Evolutionary conservation across 2,888 invertebrate genomes (phyloP).

Genomic region (Anticlea derivata): DNA sequence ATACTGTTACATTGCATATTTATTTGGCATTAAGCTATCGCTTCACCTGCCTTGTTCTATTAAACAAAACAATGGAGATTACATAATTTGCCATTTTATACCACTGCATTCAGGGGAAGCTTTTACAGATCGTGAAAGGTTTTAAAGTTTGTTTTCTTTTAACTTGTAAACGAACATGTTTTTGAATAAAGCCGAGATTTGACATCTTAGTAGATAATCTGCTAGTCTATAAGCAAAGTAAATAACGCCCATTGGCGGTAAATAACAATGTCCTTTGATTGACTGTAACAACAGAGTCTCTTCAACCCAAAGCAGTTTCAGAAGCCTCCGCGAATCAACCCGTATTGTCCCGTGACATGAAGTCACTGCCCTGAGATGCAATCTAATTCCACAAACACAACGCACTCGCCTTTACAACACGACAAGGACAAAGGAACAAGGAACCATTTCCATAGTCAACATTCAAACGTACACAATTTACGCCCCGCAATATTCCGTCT

Average conservation of each 20-base stretch:
- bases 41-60: slow-evolving; percentile 53
- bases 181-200: neutral
- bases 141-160: slow-evolving; percentile 4
- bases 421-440: slow-evolving; percentile 57
- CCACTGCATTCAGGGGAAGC: slow-evolving; percentile 6
- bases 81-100: slow-evolving; percentile 23
- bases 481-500: slow-evolving; percentile 46
- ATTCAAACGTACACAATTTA: slow-evolving; percentile 47
- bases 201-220: neutral
- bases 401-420: slow-evolving; percentile 22
- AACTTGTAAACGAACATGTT: neutral
- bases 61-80: slow-evolving; percentile 44
- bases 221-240: neutral
- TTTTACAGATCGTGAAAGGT: slow-evolving; percentile 3
- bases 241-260: slow-evolving; percentile 16
- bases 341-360: slow-evolving; percentile 49
- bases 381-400: slow-evolving; percentile 33
- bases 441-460: slow-evolving; percentile 52
- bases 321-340: slow-evolving; percentile 45
- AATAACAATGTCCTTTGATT: slow-evolving; percentile 40
- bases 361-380: slow-evolving; percentile 38
- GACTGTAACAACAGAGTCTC: slow-evolving; percentile 40
- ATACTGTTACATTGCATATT: slow-evolving; percentile 69
- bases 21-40: slow-evolving; percentile 61
- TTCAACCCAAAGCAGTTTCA: slow-evolving; percentile 34